These are phyloP conservation scores for Indicator maculatus DNA, from an alignment of 2,113 vertebrate species.

Conservation along the genomic window DNA sequence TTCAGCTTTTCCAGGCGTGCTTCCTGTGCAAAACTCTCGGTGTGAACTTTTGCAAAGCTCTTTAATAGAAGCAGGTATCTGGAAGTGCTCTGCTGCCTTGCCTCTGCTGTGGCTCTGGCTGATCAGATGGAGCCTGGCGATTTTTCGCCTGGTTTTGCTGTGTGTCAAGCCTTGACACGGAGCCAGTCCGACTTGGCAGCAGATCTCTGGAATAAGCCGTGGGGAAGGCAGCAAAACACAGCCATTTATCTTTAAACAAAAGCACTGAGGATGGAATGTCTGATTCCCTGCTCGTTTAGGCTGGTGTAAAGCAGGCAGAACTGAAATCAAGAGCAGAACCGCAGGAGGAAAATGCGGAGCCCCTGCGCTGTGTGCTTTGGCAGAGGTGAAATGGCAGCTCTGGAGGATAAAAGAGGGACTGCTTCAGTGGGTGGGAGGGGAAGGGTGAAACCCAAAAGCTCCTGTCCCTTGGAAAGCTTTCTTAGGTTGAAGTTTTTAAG, in stretches of 20 bases:
- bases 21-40: not conserved
- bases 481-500: not conserved
- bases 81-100: not conserved
- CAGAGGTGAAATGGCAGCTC: not conserved
- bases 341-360: not conserved
- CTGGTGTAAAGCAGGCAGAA: not conserved
- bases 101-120: not conserved
- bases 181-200: constrained; percentile 53
- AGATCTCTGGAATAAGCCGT: constrained; percentile 8
- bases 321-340: not conserved
- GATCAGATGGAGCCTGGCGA: not conserved
- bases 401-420: not conserved
- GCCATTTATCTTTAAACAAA: constrained; percentile 60
- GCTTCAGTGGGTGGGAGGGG: not conserved
- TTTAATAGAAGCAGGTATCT: not conserved
- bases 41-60: not conserved
- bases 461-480: not conserved
- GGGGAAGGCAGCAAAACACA: constrained; percentile 45
- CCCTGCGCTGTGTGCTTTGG: not conserved
- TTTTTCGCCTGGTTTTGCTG: constrained; percentile 36
- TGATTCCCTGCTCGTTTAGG: not conserved
- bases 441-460: not conserved
- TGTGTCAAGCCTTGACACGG: constrained; percentile 16
- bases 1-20: not conserved
- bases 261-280: constrained; percentile 18